phyloP scores from a whole-genome alignment of 2,888 invertebrate genomes.

The Aspidapion aeneum region DNA sequence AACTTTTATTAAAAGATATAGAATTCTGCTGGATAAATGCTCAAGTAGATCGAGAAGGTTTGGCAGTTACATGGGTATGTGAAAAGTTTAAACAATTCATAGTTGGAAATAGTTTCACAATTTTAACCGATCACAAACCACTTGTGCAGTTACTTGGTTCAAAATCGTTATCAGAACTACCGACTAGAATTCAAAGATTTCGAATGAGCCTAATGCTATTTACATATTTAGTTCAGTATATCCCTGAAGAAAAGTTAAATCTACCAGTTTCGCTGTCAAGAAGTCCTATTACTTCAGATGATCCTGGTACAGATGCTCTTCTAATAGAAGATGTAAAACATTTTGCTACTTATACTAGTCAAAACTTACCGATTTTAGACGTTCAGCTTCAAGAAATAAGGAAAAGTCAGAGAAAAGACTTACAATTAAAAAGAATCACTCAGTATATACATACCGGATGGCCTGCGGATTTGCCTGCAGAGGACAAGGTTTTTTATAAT shows the following conservation, averaged over 20 bases:
- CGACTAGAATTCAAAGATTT: conserved; percentile 39
- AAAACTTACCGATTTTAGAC: neutral
- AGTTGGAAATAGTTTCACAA: conserved; percentile 24
- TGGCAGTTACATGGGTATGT: too few species aligned
- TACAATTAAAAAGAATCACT: neutral
- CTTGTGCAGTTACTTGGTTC: too few species aligned
- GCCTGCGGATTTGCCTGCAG: neutral
- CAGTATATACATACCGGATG: neutral
- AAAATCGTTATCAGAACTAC: conserved; percentile 26
- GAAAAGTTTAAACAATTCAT: conserved; percentile 30
- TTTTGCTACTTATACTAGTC: neutral
- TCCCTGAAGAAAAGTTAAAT: conserved; percentile 4
- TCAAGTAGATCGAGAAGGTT: too few species aligned
- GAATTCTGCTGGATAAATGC: too few species aligned
- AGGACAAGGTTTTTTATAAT: too few species aligned
- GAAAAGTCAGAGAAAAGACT: neutral
- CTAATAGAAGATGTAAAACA: neutral
- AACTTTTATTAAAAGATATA: too few species aligned
- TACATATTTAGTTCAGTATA: neutral
- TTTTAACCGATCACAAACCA: conserved; percentile 44
- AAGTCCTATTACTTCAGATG: neutral
- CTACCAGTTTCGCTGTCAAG: conserved; percentile 2
- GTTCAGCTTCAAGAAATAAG: neutral
- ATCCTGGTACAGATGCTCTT: neutral
- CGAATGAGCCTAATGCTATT: conserved; percentile 20